Percentiles rank a stretch among this genome's conserved stretches.
These are phyloP conservation scores for Nephrotoma appendiculata DNA, from an alignment of 2,888 invertebrate genomes.

Conservation along the genomic window DNA sequence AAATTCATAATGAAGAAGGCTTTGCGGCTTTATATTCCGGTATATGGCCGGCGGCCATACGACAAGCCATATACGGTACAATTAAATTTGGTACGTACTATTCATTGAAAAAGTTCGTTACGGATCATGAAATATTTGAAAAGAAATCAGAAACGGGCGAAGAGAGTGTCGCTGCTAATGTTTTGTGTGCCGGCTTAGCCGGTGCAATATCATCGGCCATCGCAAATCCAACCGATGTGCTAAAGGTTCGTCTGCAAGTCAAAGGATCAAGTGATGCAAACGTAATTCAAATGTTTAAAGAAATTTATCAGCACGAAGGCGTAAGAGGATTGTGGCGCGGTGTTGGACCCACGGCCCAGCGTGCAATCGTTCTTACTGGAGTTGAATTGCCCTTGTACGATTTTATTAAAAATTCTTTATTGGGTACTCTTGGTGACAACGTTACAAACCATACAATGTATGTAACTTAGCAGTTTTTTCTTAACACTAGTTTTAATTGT, in stretches of 20 bases:
- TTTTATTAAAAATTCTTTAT: conserved; percentile 64
- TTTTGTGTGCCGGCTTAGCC: conserved; percentile 55
- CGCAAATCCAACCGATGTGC: conserved; percentile 90
- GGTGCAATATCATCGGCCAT: conserved; percentile 86
- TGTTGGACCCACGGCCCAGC: background rate
- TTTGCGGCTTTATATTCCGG: conserved; percentile 72
- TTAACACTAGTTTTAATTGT: conserved; percentile 1
- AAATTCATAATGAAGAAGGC: conserved; percentile 80
- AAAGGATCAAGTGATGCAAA: conserved; percentile 39
- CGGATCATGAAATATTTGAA: conserved; percentile 35
- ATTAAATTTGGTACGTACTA: conserved; percentile 95
- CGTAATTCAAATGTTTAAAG: conserved; percentile 62
- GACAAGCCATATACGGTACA: conserved; percentile 91
- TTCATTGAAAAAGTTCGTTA: conserved; percentile 59
- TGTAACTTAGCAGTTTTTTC: conserved; percentile 17
- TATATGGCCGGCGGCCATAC: conserved; percentile 80
- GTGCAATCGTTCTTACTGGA: conserved; percentile 87
- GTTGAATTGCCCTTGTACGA: conserved; percentile 92
- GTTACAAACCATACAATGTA: conserved; percentile 77
- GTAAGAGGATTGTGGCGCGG: conserved; percentile 67
- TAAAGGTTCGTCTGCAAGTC: conserved; percentile 89
- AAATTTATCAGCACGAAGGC: conserved; percentile 75
- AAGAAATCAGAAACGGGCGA: conserved; percentile 33
- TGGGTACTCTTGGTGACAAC: conserved; percentile 57
- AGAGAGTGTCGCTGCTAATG: conserved; percentile 48